Conservation (phyloP, 1,140 invertebrate genomes). For the Penaeus japonicus region DNA sequence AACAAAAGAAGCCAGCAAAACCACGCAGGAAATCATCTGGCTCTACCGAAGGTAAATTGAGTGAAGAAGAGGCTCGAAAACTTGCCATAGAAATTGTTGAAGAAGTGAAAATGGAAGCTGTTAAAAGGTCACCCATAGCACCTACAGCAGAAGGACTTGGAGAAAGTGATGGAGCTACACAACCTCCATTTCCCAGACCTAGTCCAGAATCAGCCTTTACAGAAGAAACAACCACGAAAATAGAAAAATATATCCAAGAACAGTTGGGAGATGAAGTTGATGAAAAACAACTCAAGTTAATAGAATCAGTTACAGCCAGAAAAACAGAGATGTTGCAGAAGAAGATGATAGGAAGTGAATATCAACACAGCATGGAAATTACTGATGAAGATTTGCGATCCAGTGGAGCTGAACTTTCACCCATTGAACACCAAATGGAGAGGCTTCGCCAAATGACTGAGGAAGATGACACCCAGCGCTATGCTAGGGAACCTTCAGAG, state of each 20-base stretch:
- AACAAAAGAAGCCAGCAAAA: conserved; percentile 38
- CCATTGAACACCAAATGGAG: conserved; percentile 69
- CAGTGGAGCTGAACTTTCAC: conserved; percentile 74
- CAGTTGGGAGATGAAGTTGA: conserved; percentile 66
- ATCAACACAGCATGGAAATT: conserved; percentile 72
- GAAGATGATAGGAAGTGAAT: conserved; percentile 66
- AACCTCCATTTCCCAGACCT: conserved; percentile 43
- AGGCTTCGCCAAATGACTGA: conserved; percentile 59
- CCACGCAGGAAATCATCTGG: conserved; percentile 39
- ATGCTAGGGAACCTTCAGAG: conserved; percentile 54
- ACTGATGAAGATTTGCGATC: conserved; percentile 74
- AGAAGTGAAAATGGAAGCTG: conserved; percentile 68
- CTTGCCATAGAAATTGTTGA: conserved; percentile 68
- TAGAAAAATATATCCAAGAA: conserved; percentile 66
- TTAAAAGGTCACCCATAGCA: conserved; percentile 62
- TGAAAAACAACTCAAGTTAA: conserved; percentile 62
- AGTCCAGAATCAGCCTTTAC: conserved; percentile 58
- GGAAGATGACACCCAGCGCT: conserved; percentile 56
- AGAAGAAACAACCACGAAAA: conserved; percentile 62
- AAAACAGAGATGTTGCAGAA: conserved; percentile 65
- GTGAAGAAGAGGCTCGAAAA: conserved; percentile 64
- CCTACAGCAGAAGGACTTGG: conserved; percentile 16
- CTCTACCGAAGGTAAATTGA: conserved; percentile 52
- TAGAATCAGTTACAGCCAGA: conserved; percentile 67
- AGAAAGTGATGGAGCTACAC: background rate